Conservation (phyloP, 2,888 invertebrate species). For the Fissipunctia ypsillon region DNA sequence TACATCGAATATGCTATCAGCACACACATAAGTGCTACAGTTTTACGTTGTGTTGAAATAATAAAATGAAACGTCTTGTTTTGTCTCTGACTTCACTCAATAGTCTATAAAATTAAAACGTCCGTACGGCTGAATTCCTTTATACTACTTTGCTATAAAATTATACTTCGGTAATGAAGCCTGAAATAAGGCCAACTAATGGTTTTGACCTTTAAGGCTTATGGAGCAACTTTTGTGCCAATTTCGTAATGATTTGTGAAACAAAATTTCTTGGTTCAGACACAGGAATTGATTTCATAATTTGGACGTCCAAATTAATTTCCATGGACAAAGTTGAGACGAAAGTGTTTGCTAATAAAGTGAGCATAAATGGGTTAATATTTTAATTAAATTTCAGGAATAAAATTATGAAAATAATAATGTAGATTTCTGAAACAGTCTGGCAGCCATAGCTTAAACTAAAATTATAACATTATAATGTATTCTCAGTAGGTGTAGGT, state of each 20-base stretch:
- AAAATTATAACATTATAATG: no score
- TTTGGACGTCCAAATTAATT: constrained; percentile 38
- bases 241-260: constrained; percentile 46
- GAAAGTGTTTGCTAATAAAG: constrained; percentile 26
- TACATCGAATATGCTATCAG: background rate
- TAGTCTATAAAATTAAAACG: background rate
- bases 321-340: background rate
- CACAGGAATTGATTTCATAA: constrained; percentile 28
- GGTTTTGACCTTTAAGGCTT: constrained; percentile 10
- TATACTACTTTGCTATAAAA: background rate
- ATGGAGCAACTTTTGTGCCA: constrained; percentile 26
- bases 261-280: constrained; percentile 26
- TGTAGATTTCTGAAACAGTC: background rate
- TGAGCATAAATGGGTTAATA: constrained; percentile 1
- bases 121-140: background rate
- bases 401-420: constrained; percentile 2
- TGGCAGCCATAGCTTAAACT: no score
- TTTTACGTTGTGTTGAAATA: background rate
- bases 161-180: background rate
- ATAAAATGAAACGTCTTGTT: background rate
- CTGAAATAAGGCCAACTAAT: constrained; percentile 28
- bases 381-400: constrained; percentile 1
- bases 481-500: no score
- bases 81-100: background rate
- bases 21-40: background rate